phyloP scores from a whole-genome alignment of 2,113 vertebrate genomes.

The Macquaria ambigua region DNA sequence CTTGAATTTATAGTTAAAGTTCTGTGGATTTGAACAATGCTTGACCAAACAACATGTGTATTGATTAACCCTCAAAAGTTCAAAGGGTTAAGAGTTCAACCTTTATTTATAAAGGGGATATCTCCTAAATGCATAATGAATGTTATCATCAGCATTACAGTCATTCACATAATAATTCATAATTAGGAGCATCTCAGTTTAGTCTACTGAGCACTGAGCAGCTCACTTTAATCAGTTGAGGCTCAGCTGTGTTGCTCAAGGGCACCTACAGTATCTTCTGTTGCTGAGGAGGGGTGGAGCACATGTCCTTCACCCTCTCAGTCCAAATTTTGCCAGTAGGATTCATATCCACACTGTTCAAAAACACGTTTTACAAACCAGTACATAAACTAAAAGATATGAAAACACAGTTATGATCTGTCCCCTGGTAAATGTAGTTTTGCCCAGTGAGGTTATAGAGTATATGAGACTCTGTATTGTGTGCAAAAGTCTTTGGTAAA shows the following conservation, averaged over 20 bases:
- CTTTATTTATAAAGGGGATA: neutral
- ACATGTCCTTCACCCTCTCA: too few relatives aligned
- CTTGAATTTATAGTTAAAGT: neutral
- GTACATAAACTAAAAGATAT: neutral
- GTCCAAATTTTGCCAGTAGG: neutral
- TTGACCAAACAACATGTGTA: neutral
- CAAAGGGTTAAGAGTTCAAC: neutral
- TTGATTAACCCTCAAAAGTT: neutral
- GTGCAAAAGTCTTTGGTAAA: neutral
- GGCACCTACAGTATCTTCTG: neutral
- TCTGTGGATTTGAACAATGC: neutral
- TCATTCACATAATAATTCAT: neutral
- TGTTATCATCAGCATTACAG: neutral
- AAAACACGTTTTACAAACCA: neutral
- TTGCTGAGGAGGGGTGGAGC: neutral
- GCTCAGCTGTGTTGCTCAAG: slow-evolving; percentile 27
- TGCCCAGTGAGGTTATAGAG: too few relatives aligned
- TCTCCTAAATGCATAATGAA: neutral
- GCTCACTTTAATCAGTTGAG: slow-evolving; percentile 3
- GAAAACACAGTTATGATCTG: neutral
- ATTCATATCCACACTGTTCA: neutral
- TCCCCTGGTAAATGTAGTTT: neutral
- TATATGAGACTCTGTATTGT: neutral
- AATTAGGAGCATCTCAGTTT: neutral
- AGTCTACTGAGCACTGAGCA: slow-evolving; percentile 6